Base-by-base conservation (phyloP, 2,113 vertebrate genomes). In the Anarhynchus alexandrinus region DNA sequence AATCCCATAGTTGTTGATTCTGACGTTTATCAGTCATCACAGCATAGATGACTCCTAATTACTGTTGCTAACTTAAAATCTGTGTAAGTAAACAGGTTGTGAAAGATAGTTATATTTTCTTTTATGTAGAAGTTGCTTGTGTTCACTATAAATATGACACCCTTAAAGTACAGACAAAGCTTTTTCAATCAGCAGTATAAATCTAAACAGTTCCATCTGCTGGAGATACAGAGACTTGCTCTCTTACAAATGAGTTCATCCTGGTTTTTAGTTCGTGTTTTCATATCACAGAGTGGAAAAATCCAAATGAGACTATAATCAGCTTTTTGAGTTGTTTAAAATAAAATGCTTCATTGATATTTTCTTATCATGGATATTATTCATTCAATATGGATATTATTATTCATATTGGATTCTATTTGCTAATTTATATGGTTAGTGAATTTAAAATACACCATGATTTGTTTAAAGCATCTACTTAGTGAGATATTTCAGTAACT, bases 201-300 rank as follows among this genome's bases (percentile, higher is more conserved):
- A 90, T 79, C 77, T 91, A 84, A 97, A 95, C 65, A 96, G 96
- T 95, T 83, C 96, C 96, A 97, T 85, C 96, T 97, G 85, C 94
- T 97, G 97, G 96, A 95, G 58, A 66, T 27, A 40, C 2, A 59
- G 67, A 90, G 89, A 90, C 34, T 86, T 93, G 54, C 92, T 94
- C 6, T 45, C 72, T 52, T 86, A 55, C 13, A 16, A 3, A 32
- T 57, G 13, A 67, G 40, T 76, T 79, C 25, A 20, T n/a, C 14
- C 20, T 38, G 4, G 5, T 59, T 82, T 86, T 90, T 20, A 62
- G 21, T 55, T 79, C 6, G 2, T 62, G 13, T 65, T 91, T 87
- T 72, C 72, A 51, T 19, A 55, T 61, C 22, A 34, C 32, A 45
- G 34, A 79, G 72, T 65, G 54, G 18, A 79, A 91, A 69, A 79